These are phyloP conservation scores for Eupithecia abbreviata DNA, from an alignment of 2,888 invertebrate species.

Conservation along the genomic window DNA sequence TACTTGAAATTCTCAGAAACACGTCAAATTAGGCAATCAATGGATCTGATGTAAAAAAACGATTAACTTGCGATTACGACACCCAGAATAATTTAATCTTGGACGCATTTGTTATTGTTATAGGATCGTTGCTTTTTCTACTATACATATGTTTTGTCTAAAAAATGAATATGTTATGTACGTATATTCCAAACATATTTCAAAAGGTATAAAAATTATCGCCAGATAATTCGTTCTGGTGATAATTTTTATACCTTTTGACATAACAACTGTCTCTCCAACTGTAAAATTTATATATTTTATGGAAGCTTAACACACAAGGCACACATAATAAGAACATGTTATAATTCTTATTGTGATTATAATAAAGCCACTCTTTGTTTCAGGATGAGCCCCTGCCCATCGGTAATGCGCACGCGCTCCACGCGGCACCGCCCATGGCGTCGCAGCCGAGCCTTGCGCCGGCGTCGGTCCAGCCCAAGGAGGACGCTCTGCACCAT, in stretches of 20 bases:
- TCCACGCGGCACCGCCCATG: conserved; percentile 62
- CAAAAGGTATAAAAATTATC: too few species aligned
- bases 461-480: conserved; percentile 55
- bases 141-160: not conserved
- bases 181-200: too few species aligned
- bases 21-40: conserved; percentile 46
- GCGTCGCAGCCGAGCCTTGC: conserved; percentile 51
- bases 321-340: not conserved
- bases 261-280: not conserved
- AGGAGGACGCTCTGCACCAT: conserved; percentile 73
- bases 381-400: conserved; percentile 76
- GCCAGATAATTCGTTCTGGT: too few species aligned
- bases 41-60: conserved; percentile 3
- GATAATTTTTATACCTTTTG: too few species aligned
- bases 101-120: not conserved
- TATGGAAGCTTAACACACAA: not conserved
- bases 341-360: not conserved
- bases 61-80: not conserved
- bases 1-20: conserved; percentile 49
- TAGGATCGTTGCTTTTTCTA: too few species aligned
- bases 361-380: not conserved
- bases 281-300: not conserved
- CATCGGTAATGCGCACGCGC: conserved; percentile 75
- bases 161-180: too few species aligned
- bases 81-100: not conserved